Evolutionary conservation across 1,140 invertebrate genomes (phyloP), one percentile per base, ranked within the genome.

Genomic region (Holotrichia oblita): DNA sequence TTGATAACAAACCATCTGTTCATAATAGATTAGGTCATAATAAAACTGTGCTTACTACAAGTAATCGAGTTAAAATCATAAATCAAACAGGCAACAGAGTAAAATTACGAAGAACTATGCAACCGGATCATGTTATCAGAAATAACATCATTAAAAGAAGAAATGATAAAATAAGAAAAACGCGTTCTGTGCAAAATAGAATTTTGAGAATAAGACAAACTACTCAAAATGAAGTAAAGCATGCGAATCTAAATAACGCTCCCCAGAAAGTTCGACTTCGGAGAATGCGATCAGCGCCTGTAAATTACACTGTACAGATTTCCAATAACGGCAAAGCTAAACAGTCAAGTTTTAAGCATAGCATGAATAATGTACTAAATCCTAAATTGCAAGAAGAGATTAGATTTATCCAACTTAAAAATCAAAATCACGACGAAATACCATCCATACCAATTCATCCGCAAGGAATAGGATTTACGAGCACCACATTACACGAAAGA

Each of bases 371-470:
- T 40, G 9, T 6, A n/a, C 10, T 73, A 24, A 42, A 41, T n/a
- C 72, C 72, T 42, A 73, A 73, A 73, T n/a, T 73, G 40, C 72
- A 73, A 73, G 72, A 73, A 41, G 72, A 73, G 40, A 73, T 73
- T n/a, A 34, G 40, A 10, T 14, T 73, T 12, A 73, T 73, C 40
- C 72, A 73, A 42, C 12, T 8, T 9, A 73, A 73, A 41, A 73
- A 9, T 17, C 10, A n/a, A 0, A 34, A 73, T 9, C 72, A 40
- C 40, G 27, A 3, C 3, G 72, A 40, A 27, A 73, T 73, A 9
- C 34, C 72, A 73, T 42, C 72, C 10, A 12, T 73, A 73, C 72
- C 72, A 10, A 73, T 73, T 42, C 72, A 73, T 40, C 72, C 72
- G 0, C 72, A 73, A 73, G 72, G 72, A 73, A 73, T 27, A n/a